These are phyloP conservation scores for Papilio polytes DNA, from an alignment of 1,140 invertebrate species.

Conservation along the genomic window DNA sequence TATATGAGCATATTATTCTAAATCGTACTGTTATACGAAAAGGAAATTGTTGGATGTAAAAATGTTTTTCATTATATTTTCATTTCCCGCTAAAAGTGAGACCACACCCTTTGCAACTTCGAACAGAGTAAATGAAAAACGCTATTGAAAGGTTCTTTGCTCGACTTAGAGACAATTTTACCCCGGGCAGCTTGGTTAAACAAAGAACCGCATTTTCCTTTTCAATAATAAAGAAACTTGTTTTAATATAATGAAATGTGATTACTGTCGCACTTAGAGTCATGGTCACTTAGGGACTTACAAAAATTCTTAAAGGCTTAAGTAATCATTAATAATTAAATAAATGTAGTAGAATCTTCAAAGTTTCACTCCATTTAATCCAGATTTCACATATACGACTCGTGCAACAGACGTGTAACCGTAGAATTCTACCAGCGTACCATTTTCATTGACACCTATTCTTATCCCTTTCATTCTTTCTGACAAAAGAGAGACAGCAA, in stretches of 20 bases:
- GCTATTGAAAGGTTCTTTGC: constrained; percentile 31
- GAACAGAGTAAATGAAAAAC: constrained; percentile 29
- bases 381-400: background rate
- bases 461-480: too few relatives aligned
- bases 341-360: background rate
- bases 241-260: background rate
- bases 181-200: background rate
- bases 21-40: too few relatives aligned
- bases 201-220: background rate
- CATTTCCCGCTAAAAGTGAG: background rate
- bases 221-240: background rate
- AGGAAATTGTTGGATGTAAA: background rate
- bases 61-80: background rate
- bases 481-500: too few relatives aligned
- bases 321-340: too few relatives aligned
- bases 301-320: too few relatives aligned
- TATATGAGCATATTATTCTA: too few relatives aligned
- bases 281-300: too few relatives aligned
- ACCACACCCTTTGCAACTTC: background rate
- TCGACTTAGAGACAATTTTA: constrained; percentile 17
- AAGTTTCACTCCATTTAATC: constrained; percentile 13
- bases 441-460: too few relatives aligned
- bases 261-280: background rate
- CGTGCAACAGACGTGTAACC: constrained; percentile 28
- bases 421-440: too few relatives aligned